A percentile compares a stretch with the other conserved stretches of the same genome.
Conservation (phyloP, 2,797 vertebrate species). For the Hipposideros larvatus region DNA sequence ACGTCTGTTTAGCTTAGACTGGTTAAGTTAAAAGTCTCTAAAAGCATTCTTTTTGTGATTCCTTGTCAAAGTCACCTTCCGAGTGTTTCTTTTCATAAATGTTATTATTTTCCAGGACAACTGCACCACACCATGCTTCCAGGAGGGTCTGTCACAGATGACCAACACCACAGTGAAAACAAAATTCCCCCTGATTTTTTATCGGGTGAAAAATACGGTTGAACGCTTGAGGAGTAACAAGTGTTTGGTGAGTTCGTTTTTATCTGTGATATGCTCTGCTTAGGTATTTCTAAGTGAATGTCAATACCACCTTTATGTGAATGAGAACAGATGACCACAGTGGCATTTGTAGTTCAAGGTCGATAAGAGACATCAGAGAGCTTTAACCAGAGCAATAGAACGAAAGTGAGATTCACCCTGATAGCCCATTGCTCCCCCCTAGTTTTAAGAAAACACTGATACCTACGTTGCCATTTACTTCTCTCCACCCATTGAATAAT, state of each 20-base stretch:
- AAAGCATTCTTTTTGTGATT: background rate
- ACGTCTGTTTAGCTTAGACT: background rate
- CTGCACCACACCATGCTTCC: conserved; percentile 74
- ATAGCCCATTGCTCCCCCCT: background rate
- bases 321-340: background rate
- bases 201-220: background rate
- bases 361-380: background rate
- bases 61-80: background rate
- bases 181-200: accelerated
- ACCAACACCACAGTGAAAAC: background rate
- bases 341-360: background rate
- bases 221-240: background rate
- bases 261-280: background rate
- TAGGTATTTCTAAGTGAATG: background rate
- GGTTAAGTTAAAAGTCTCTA: background rate
- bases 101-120: conserved; percentile 57
- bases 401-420: background rate
- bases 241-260: conserved; percentile 67
- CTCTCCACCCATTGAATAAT: background rate
- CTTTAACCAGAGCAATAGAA: background rate
- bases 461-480: background rate
- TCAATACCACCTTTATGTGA: background rate
- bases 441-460: background rate
- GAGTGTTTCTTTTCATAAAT: background rate
- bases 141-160: conserved; percentile 68